A percentile compares a stretch with the other conserved stretches of the same genome.
These are phyloP conservation scores for Regulus satrapa DNA, from an alignment of 2,113 vertebrate genomes.

Conservation along the genomic window DNA sequence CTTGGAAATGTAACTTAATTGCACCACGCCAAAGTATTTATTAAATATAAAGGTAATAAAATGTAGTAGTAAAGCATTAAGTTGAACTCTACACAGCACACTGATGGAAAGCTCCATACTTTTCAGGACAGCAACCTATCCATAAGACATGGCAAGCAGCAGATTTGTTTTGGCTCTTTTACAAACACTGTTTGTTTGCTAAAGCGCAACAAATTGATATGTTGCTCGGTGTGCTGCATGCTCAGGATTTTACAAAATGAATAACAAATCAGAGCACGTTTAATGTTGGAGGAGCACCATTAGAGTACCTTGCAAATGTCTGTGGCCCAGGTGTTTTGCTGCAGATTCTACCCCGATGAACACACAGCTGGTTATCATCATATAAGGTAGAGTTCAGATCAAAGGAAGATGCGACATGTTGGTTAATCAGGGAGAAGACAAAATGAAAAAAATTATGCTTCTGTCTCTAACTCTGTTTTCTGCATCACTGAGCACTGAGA, in stretches of 20 bases:
- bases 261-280: neutral
- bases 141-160: neutral
- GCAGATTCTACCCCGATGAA: neutral
- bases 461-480: constrained; percentile 50
- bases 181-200: constrained; percentile 1
- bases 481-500: constrained; percentile 24
- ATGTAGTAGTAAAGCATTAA: neutral
- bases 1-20: neutral
- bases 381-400: neutral
- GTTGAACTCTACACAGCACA: neutral
- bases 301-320: neutral
- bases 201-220: neutral
- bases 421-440: constrained; percentile 43
- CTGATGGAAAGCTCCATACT: neutral
- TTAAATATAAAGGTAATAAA: neutral
- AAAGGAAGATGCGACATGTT: neutral
- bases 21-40: neutral
- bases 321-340: constrained; percentile 5
- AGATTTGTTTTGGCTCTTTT: neutral
- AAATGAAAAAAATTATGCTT: neutral
- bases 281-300: neutral
- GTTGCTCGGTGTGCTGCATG: neutral
- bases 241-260: neutral
- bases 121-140: neutral
- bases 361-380: neutral